Evolutionary conservation across 2,113 vertebrate species (phyloP).

Genomic region (Psilopogon haemacephalus): DNA sequence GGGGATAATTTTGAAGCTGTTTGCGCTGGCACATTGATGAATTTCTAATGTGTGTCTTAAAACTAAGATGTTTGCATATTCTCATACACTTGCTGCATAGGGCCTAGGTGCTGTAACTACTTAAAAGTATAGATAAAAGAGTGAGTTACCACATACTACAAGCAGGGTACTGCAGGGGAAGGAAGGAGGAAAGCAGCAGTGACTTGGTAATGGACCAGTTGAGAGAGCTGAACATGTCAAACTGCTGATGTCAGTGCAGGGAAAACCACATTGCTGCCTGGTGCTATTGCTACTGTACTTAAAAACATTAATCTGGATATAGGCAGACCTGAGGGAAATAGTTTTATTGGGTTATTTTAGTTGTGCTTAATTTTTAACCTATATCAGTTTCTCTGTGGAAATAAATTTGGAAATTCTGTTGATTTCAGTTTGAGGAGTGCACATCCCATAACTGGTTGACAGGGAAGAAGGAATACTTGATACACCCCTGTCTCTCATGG

Average conservation of each 20-base stretch:
- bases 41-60: background rate
- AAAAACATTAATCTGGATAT: background rate
- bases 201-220: background rate
- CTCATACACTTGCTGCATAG: background rate
- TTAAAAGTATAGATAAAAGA: background rate
- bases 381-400: background rate
- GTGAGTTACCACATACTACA: background rate
- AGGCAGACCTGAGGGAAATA: background rate
- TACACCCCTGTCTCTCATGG: fast-evolving
- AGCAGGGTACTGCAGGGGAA: background rate
- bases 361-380: background rate
- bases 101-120: background rate
- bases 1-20: background rate
- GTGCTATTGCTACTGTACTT: background rate
- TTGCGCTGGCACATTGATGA: background rate
- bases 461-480: background rate
- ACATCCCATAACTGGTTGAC: fast-evolving
- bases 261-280: background rate
- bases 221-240: background rate
- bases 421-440: background rate
- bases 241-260: background rate
- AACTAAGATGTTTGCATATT: background rate
- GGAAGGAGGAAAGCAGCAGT: background rate
- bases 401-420: background rate
- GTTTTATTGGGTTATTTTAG: background rate